A percentile compares a stretch with the other conserved stretches of the same genome.
These are phyloP conservation scores for Scylla paramamosain DNA, from an alignment of 1,140 invertebrate genomes.

Conservation along the genomic window DNA sequence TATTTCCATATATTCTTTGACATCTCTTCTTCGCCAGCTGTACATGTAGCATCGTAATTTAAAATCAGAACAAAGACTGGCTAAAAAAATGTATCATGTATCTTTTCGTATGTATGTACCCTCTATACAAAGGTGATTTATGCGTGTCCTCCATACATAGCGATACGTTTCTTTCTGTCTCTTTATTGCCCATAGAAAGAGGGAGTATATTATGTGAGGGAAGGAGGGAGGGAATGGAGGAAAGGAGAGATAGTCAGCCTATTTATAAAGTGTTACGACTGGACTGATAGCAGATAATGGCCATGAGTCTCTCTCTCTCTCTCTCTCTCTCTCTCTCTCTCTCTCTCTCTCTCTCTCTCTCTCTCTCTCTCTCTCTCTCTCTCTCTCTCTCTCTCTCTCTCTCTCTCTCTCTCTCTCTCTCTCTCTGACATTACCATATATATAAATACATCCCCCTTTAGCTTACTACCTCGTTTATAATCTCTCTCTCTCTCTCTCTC, in stretches of 20 bases:
- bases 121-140: neutral
- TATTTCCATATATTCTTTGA: no score
- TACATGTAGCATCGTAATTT: no score
- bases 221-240: neutral
- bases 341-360: neutral
- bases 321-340: neutral
- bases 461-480: no score
- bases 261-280: conserved; percentile 24
- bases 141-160: neutral
- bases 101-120: neutral
- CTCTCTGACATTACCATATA: no score
- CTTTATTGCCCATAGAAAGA: neutral
- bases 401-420: no score
- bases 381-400: no score
- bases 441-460: no score
- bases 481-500: no score
- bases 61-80: neutral
- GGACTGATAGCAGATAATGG: conserved; percentile 12
- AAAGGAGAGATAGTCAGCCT: neutral
- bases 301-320: neutral
- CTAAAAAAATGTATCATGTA: neutral
- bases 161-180: neutral
- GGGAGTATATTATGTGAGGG: neutral
- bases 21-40: no score
- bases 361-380: no score